Percentiles rank a stretch among this genome's conserved stretches.
phyloP scores from a whole-genome alignment of 2,797 vertebrate genomes.

The Esox masquinongy region DNA sequence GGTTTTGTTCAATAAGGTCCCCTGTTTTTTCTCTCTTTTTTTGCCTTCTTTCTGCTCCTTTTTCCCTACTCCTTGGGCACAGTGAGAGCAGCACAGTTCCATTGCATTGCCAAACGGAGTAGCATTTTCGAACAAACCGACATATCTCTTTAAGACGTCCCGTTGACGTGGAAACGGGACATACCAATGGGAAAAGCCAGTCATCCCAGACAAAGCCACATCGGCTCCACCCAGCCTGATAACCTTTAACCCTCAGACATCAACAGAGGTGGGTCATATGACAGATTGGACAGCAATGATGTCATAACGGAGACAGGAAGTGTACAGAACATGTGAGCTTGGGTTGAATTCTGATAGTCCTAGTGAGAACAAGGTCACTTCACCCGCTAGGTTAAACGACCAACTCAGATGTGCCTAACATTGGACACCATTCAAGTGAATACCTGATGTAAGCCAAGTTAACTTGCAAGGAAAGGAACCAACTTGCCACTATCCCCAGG shows the following conservation, averaged over 20 bases:
- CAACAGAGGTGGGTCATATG: not conserved
- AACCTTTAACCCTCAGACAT: conserved; percentile 22
- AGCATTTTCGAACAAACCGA: conserved; percentile 33
- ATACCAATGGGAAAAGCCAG: conserved; percentile 1
- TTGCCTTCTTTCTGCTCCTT: conserved; percentile 24
- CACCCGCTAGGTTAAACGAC: too few relatives aligned
- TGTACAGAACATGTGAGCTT: not conserved
- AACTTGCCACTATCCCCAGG: too few relatives aligned
- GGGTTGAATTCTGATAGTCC: too few relatives aligned
- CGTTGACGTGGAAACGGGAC: conserved; percentile 29
- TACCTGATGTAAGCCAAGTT: too few relatives aligned
- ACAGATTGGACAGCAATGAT: not conserved
- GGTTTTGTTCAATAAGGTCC: conserved; percentile 11
- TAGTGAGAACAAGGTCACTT: too few relatives aligned
- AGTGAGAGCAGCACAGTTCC: conserved; percentile 27
- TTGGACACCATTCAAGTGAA: too few relatives aligned
- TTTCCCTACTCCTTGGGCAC: conserved; percentile 25
- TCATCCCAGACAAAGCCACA: not conserved
- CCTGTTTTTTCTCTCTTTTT: not conserved
- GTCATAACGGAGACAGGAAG: not conserved
- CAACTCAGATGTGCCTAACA: too few relatives aligned
- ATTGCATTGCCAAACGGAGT: conserved; percentile 12
- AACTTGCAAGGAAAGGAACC: too few relatives aligned
- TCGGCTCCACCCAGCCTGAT: conserved; percentile 27
- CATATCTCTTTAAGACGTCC: conserved; percentile 5